Base-by-base conservation (phyloP, 1,140 invertebrate species). In the Drosophila erecta region DNA sequence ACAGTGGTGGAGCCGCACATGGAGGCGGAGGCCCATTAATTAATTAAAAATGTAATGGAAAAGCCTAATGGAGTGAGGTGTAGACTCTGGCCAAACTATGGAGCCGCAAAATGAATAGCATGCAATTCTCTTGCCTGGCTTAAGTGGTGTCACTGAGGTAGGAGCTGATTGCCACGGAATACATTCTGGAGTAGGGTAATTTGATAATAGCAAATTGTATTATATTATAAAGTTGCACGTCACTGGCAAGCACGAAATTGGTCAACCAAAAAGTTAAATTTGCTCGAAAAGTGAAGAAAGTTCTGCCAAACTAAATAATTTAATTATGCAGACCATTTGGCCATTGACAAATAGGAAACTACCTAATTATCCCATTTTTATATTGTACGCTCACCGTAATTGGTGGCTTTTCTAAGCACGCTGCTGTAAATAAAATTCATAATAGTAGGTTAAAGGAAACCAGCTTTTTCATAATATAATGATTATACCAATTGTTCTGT, bases 31-130 rank as follows among this genome's bases (percentile, higher is more conserved):
- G 50, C 38, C 40, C 67, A 70, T 71, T 71, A 71, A 71, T 57
- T 71, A 70, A 71, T 71, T 71, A 71, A 71, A 71, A 70, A 70
- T 15, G 50, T 15, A 44, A 15, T 30, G 37, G 50, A n/a, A 41
- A 54, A 54, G 20, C 46, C 30, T 46, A 69, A 69, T 53, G 65
- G 47, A 37, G 47, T 46, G 30, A 33, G 66, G 65, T 44, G 47
- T 57, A 35, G 20, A 24, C 59, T 41, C 11, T 33, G 17, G 51
- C 43, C 33, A 27, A 70, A 55, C 62, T 11, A 6, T 27, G 27
- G 17, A 27, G 35, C 37, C 27, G 20, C 17, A 11, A 51, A 67
- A 67, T 67, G 30, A 67, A 67, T 35, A 35, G 40, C 55, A 44
- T 43, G 41, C 61, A 37, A 46, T 60, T 22, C 61, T 24, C 20